Evolutionary conservation across 2,113 vertebrate species (phyloP).

Genomic region (Patagioenas fasciata): DNA sequence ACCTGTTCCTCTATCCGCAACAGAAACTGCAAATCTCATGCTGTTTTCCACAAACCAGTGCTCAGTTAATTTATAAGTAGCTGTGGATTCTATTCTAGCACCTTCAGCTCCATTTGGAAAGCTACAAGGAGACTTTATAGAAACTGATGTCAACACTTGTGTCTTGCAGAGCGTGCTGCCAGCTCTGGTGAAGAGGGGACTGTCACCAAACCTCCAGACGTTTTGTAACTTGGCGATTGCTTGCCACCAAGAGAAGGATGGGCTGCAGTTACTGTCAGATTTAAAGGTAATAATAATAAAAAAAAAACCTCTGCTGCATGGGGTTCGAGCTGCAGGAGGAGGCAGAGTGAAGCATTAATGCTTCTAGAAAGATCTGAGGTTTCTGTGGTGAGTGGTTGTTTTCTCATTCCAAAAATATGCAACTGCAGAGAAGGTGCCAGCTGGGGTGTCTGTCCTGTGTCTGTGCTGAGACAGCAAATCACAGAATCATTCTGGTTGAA

Average conservation of each 20-base stretch:
- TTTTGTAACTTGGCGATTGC: constrained; percentile 88
- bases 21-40: not conserved
- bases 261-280: constrained; percentile 86
- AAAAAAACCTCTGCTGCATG: not conserved
- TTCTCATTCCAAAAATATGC: not conserved
- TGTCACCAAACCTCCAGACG: constrained; percentile 81
- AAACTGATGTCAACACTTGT: not conserved
- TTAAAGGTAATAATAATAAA: constrained; percentile 81
- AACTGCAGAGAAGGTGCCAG: not conserved
- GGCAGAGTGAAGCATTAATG: not conserved
- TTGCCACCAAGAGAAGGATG: constrained; percentile 78
- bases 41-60: not conserved
- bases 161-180: constrained; percentile 79
- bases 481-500: no score
- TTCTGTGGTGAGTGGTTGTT: not conserved
- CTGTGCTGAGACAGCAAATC: not conserved
- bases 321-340: not conserved
- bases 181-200: constrained; percentile 77
- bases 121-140: not conserved
- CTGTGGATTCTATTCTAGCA: not conserved
- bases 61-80: not conserved
- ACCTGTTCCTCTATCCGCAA: not conserved
- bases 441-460: not conserved
- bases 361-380: not conserved
- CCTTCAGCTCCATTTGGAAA: not conserved